These are phyloP conservation scores for Lapara coniferarum DNA, from an alignment of 2,888 invertebrate species.

Conservation along the genomic window DNA sequence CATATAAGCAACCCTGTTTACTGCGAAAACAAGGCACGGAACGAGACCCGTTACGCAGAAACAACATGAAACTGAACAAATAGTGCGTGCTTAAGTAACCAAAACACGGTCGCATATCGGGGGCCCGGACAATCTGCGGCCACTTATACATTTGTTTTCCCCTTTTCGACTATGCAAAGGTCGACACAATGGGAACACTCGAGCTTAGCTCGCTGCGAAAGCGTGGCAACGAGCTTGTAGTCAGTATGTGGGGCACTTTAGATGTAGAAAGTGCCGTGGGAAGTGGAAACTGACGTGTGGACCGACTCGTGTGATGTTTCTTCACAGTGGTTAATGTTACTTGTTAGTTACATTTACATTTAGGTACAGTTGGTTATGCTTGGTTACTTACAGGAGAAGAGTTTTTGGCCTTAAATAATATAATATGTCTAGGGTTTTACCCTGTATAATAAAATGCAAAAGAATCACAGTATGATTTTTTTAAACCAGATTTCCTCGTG, in stretches of 20 bases:
- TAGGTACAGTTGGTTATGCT: neutral
- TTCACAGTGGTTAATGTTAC: neutral
- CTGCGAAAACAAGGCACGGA: slow-evolving; percentile 21
- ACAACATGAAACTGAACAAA: slow-evolving; percentile 29
- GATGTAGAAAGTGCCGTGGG: slow-evolving; percentile 44
- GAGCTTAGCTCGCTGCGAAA: slow-evolving; percentile 43
- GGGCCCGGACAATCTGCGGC: slow-evolving; percentile 26
- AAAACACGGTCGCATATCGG: slow-evolving; percentile 32
- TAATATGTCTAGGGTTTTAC: no score
- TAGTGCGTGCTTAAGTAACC: slow-evolving; percentile 27
- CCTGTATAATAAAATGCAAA: no score
- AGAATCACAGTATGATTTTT: no score
- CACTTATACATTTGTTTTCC: slow-evolving; percentile 40
- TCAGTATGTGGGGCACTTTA: slow-evolving; percentile 56
- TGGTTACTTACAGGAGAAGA: no score
- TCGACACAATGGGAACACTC: slow-evolving; percentile 43
- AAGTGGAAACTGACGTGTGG: slow-evolving; percentile 31
- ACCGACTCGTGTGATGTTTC: slow-evolving; percentile 33
- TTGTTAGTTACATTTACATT: neutral
- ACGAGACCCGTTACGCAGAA: slow-evolving; percentile 22
- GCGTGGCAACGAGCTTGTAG: slow-evolving; percentile 40
- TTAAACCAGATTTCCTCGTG: no score
- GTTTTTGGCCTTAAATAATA: neutral
- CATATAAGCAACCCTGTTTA: slow-evolving; percentile 35
- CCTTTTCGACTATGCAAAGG: slow-evolving; percentile 35